Evolutionary conservation across 2,797 vertebrate species (phyloP), one percentile per base, ranked within the genome.

Genomic region (Pterois miles): DNA sequence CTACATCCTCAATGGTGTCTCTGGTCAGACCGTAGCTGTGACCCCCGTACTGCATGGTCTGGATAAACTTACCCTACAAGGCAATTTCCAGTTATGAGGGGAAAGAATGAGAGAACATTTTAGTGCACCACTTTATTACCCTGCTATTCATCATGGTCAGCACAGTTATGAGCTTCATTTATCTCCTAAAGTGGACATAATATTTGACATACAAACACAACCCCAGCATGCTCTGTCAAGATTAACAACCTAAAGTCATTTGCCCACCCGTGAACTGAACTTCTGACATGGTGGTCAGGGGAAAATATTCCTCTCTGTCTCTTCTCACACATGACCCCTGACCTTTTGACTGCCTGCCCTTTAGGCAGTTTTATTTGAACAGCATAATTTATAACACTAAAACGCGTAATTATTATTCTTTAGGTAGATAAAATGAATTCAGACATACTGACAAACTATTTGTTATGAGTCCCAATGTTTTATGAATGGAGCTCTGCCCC

Each of bases 21-120:
- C 96, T 95, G 74, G 90, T 96, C 75, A 99, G 92, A 0, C 98
- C 98, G 0, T 97, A 99, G 60, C 72, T 86, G 73, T 96, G 90
- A 29, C 94, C 94, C 0, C 87, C 90, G 23, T 97, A 97, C 73
- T 91, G 93, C 89, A 96, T 94, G 1, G 97, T 97, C 56, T 96
- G 94, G 75, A 99, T 91, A 60, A 99, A 98, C 74, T 95, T 93
- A 13, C 98, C 98, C 98, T 99, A 64, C 40, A 53, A 70, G 48
- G 36, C 2, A 36, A 46, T 63, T 67, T 48, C 7, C 65, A 83
- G 63, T 64, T 75, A 67, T 46, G 40, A 58, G 9, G 20, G 22
- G 29, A 69, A 70, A 52, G 34, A 58, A 71, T 27, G 67, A 76
- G 8, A 68, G 48, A 63, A 20, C 14, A 69, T 60, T 65, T 68